phyloP scores from a whole-genome alignment of 2,113 vertebrate genomes.

The Dicerorhinus sumatrensis region DNA sequence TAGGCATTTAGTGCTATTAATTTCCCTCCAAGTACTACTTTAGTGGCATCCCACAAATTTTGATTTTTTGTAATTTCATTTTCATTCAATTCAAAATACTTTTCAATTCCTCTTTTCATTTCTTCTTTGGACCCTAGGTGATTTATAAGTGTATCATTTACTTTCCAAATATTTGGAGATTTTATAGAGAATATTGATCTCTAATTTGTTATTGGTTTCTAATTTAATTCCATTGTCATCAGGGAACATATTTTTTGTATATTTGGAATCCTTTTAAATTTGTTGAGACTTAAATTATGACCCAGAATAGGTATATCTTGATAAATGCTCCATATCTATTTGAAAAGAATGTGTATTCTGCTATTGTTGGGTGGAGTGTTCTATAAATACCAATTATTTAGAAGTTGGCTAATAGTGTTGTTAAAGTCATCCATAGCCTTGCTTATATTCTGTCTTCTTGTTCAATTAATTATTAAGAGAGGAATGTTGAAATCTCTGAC shows the following conservation, averaged over 20 bases:
- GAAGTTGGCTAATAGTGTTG: not conserved
- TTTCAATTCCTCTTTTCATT: not conserved
- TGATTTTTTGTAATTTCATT: not conserved
- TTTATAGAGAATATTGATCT: not conserved
- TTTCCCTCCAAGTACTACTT: not conserved
- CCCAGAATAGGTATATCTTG: not conserved
- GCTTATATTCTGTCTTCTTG: not conserved
- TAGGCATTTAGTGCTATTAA: not conserved
- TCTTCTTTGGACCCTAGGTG: not conserved
- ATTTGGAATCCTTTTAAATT: not conserved
- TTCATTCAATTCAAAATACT: conserved; percentile 13
- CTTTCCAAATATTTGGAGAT: conserved; percentile 32
- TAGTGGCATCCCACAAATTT: not conserved
- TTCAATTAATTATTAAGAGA: not conserved
- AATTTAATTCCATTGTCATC: not conserved
- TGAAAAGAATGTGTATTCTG: not conserved
- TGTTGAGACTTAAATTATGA: not conserved
- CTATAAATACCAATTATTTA: conserved; percentile 22
- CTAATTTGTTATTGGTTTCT: not conserved
- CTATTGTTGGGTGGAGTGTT: not conserved
- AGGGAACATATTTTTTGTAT: not conserved
- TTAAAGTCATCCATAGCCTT: not conserved
- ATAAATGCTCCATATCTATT: not conserved
- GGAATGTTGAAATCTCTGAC: not conserved
- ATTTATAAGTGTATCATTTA: not conserved